phyloP scores from a whole-genome alignment of 2,797 vertebrate species.

The Neopelma chrysocephalum region DNA sequence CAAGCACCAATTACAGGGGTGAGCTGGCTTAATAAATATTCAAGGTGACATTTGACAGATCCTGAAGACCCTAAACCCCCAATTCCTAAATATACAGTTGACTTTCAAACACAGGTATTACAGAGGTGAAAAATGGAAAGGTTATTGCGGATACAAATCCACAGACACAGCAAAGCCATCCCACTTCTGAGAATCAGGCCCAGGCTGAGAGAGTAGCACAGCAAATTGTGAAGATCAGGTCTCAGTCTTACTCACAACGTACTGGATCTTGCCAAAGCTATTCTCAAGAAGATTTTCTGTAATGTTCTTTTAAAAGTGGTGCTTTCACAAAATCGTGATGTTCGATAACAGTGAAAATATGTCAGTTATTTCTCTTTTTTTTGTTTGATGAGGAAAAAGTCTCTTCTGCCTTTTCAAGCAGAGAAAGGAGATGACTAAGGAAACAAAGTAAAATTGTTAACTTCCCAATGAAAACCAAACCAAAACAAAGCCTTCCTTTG shows the following conservation, averaged over 20 bases:
- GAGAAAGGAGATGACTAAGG: background rate
- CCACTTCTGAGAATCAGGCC: background rate
- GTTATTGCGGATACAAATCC: background rate
- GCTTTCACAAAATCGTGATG: background rate
- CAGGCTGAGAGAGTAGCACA: background rate
- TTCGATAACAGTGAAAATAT: background rate
- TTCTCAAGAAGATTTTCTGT: background rate
- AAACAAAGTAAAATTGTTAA: background rate
- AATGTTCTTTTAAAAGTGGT: background rate
- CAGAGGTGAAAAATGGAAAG: background rate
- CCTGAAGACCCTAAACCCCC: background rate
- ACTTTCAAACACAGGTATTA: background rate
- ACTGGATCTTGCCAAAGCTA: background rate
- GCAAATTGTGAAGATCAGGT: background rate
- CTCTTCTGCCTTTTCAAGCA: background rate
- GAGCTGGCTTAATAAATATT: background rate
- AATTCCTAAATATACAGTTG: background rate
- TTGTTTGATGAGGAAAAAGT: background rate
- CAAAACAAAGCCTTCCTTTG: accelerated
- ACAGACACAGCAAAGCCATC: background rate
- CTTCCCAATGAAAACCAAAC: background rate
- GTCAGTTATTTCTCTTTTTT: background rate
- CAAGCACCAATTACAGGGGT: background rate
- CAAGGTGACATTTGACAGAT: background rate
- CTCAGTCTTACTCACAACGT: background rate